These are phyloP conservation scores for Micoletzkya japonica DNA, from an alignment of 2,888 invertebrate genomes.

Conservation along the genomic window DNA sequence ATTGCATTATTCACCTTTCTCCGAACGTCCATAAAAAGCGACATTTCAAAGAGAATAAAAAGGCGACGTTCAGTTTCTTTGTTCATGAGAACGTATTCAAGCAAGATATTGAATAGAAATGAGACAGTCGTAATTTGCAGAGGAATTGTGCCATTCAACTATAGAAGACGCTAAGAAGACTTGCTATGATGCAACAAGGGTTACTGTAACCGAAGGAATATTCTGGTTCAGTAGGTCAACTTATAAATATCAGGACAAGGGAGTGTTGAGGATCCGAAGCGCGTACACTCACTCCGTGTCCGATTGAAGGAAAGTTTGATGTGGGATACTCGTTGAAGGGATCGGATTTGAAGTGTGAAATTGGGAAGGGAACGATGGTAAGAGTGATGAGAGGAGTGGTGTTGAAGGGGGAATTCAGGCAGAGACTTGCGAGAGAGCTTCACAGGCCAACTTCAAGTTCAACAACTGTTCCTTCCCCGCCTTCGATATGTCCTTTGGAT, in stretches of 20 bases:
- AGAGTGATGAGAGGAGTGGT: background rate
- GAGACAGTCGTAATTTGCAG: no score
- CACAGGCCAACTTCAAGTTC: conserved; percentile 39
- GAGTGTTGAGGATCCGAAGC: conserved; percentile 31
- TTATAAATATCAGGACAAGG: background rate
- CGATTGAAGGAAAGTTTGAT: conserved; percentile 44
- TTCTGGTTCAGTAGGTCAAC: conserved; percentile 41
- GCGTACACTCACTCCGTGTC: conserved; percentile 41
- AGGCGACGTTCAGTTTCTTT: no score
- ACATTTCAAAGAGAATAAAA: no score
- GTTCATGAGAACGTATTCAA: background rate
- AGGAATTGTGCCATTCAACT: conserved; percentile 46
- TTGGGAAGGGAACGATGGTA: conserved; percentile 39
- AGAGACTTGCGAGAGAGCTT: conserved; percentile 41
- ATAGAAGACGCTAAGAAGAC: conserved; percentile 43
- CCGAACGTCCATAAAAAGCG: no score
- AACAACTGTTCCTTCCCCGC: conserved; percentile 51
- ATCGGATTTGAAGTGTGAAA: conserved; percentile 40
- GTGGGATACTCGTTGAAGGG: conserved; percentile 42
- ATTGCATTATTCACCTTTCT: no score
- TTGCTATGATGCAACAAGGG: conserved; percentile 43
- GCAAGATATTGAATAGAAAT: no score
- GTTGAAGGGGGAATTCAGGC: conserved; percentile 34
- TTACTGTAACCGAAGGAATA: conserved; percentile 43
- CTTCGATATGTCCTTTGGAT: conserved; percentile 47